Base-by-base conservation (phyloP, 1,140 invertebrate genomes). In the Mizuhopecten yessoensis region DNA sequence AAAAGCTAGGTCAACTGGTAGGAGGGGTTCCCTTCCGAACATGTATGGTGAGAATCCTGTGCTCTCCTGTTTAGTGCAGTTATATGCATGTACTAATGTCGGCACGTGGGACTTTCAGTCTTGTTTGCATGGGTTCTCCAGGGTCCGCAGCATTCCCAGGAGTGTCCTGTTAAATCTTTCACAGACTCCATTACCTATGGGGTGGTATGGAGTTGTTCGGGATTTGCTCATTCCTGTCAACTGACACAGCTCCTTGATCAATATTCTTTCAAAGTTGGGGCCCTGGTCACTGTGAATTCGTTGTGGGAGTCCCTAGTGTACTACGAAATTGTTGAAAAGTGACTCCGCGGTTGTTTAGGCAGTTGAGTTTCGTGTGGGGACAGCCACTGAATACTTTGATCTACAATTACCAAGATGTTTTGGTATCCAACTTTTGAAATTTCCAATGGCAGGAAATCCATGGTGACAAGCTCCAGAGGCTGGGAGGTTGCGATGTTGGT, bases 171-270 rank as follows among this genome's bases (percentile, higher is more conserved):
- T 92, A 33, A 90, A 90, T 88, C 90, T 87, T 34, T 91, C 88
- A 23, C 42, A 87, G 9, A 75, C n/a, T 34, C 86, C 33, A 39
- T 91, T 88, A 3, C 34, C 87, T 89, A 89, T 90, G 0, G 92
- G 94, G 86, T 94, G 92, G 88, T 94, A 95, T 20, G 90, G 89
- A n/a, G 36, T 36, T 36, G 87, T 88, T 17, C 36, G 0, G 10
- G 29, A 89, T 9, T 94, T 92, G 34, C 45, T 49, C 45, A 49
- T 49, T 49, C 45, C 45, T 20, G 45, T 49, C 11, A 49, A 23
- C 45, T 49, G 11, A 49, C 45, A 49, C 3, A 49, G 45, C 45
- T 49, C 45, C 45, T 20, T 49, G 45, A 49, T 49, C 13, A 49
- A 20, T 20, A 34, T 90, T 17, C 89, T 87, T 75, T 92, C 91